Conservation (phyloP, 30 jellyfish, hydroid and myxozoan genomes). For the Sanderia malayensis region DNA sequence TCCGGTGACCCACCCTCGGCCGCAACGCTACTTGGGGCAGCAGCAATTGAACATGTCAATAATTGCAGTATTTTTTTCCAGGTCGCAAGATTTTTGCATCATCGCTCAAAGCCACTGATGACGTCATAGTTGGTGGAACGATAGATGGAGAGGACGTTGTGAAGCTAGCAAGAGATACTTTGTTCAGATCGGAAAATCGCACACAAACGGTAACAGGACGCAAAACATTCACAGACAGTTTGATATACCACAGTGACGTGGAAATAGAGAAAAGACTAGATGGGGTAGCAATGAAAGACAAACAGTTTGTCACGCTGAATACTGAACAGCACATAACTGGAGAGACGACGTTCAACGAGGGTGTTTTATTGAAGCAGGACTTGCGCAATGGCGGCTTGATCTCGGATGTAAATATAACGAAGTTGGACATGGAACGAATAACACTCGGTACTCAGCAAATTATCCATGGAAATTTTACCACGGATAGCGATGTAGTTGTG, state of each 20-base stretch:
- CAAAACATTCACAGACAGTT: conserved; percentile 20
- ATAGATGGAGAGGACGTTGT: conserved; percentile 41
- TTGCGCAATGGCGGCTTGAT: conserved; percentile 18
- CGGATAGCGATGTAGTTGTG: conserved; percentile 5
- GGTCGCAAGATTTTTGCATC: conserved; percentile 40
- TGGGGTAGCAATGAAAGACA: conserved; percentile 12
- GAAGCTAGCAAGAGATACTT: conserved; percentile 31
- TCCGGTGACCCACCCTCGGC: too few species aligned
- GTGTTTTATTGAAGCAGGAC: neutral
- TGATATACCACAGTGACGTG: conserved; percentile 7
- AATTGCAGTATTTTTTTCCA: conserved; percentile 8
- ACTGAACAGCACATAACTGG: conserved; percentile 52
- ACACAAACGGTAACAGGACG: conserved; percentile 54
- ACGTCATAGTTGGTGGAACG: conserved; percentile 13
- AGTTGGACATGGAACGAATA: conserved; percentile 4
- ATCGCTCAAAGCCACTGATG: conserved; percentile 12
- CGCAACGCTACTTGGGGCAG: too few species aligned
- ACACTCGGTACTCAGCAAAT: conserved; percentile 33
- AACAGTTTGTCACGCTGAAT: conserved; percentile 24
- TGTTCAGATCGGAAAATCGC: neutral
- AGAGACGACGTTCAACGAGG: conserved; percentile 6
- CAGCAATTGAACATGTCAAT: too few species aligned
- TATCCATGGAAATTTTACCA: conserved; percentile 11
- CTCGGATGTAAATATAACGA: conserved; percentile 34
- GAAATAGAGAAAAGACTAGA: conserved; percentile 36